Conservation (phyloP, 37 sponge, comb jelly and placozoan genomes). For the Halichondria panicea region DNA sequence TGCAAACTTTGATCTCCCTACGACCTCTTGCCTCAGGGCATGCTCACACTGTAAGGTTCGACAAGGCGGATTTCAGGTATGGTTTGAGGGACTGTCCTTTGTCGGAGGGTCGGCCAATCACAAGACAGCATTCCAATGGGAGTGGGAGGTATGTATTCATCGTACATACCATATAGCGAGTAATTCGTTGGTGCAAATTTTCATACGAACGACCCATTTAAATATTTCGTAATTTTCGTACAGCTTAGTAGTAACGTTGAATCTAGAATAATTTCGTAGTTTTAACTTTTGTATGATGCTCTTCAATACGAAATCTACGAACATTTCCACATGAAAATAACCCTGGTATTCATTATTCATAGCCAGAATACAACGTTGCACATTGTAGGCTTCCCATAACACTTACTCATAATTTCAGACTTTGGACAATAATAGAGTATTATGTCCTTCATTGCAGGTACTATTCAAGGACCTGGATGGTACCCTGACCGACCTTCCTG, state of each 20-base stretch:
- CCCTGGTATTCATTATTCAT: neutral
- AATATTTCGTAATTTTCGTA: too few species aligned
- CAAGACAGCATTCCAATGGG: conserved; percentile 84
- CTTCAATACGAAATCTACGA: neutral
- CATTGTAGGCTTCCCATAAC: neutral
- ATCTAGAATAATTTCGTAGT: too few species aligned
- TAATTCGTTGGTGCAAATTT: neutral
- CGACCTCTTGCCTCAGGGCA: conserved; percentile 64
- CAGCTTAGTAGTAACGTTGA: neutral
- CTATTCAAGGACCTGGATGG: conserved; percentile 73
- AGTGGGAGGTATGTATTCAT: conserved; percentile 55
- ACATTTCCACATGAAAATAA: neutral
- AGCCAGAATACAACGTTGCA: neutral
- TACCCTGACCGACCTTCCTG: conserved; percentile 46
- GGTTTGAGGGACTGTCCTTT: conserved; percentile 69
- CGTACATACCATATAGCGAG: conserved; percentile 2
- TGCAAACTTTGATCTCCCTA: conserved; percentile 68
- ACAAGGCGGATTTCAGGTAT: conserved; percentile 88
- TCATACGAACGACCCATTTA: too few species aligned
- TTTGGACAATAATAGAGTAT: neutral
- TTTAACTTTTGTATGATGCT: neutral
- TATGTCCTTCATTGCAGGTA: conserved; percentile 29
- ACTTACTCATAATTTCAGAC: neutral
- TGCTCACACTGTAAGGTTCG: conserved; percentile 84
- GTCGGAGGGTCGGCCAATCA: conserved; percentile 43